Percentiles rank a stretch among this genome's conserved stretches.
Conservation (phyloP, 2,113 vertebrate genomes). For the zebrafish (Danio rerio) region DNA sequence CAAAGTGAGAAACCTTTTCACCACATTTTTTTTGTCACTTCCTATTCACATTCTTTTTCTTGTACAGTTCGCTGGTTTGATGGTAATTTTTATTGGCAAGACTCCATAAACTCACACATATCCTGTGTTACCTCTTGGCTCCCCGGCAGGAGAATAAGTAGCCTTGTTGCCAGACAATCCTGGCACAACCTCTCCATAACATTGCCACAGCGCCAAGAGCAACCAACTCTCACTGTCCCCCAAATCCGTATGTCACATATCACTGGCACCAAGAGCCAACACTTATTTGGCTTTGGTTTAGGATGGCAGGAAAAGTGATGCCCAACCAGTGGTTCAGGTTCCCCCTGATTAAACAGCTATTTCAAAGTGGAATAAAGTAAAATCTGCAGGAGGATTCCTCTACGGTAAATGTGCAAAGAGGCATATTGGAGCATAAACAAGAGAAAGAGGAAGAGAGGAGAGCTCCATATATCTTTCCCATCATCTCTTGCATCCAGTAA, state of each 20-base stretch:
- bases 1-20: background rate
- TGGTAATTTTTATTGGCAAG: conserved; percentile 42
- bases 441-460: background rate
- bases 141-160: conserved; percentile 5
- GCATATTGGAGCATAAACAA: conserved; percentile 21
- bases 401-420: conserved; percentile 27
- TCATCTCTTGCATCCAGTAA: conserved; percentile 3
- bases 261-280: background rate
- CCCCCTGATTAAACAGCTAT: conserved; percentile 48
- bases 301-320: background rate
- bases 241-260: conserved; percentile 30
- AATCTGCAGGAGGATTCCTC: conserved; percentile 4
- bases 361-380: conserved; percentile 12
- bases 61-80: background rate
- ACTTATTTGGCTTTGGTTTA: conserved; percentile 26
- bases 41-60: background rate
- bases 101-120: conserved; percentile 31
- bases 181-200: conserved; percentile 21
- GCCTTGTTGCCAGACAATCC: conserved; percentile 34
- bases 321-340: conserved; percentile 28
- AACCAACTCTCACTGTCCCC: conserved; percentile 33
- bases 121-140: conserved; percentile 29
- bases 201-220: conserved; percentile 22
- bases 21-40: background rate
- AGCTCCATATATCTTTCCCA: conserved; percentile 1